phyloP scores from a whole-genome alignment of 2,888 invertebrate genomes.

The Chelonus formosanus region DNA sequence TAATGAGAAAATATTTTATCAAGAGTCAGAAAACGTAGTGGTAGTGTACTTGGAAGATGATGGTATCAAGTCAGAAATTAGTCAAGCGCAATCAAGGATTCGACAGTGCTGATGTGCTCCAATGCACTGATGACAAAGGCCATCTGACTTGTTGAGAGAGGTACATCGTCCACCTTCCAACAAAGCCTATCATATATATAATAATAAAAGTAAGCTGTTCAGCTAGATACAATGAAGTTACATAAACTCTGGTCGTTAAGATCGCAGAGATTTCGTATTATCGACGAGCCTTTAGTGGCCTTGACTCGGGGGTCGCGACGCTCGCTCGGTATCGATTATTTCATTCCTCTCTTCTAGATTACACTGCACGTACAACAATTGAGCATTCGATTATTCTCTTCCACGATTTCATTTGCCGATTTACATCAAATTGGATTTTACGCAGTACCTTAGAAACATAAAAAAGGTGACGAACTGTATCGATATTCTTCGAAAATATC shows the following conservation, averaged over 20 bases:
- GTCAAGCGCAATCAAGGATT: slow-evolving; percentile 22
- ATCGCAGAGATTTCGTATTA: slow-evolving; percentile 22
- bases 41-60: no score
- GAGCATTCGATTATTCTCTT: slow-evolving; percentile 19
- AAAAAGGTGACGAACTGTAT: slow-evolving; percentile 1
- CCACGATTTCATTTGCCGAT: slow-evolving; percentile 20
- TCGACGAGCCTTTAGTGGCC: slow-evolving; percentile 29
- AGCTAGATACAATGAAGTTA: not conserved
- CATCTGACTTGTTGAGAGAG: slow-evolving; percentile 10
- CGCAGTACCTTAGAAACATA: not conserved
- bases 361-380: slow-evolving; percentile 28
- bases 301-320: slow-evolving; percentile 26
- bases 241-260: slow-evolving; percentile 2
- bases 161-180: slow-evolving; percentile 1
- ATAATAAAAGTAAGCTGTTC: not conserved
- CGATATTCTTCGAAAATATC: not conserved
- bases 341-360: slow-evolving; percentile 31
- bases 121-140: slow-evolving; percentile 5
- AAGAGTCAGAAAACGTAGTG: slow-evolving; percentile 7
- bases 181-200: slow-evolving; percentile 1
- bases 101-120: slow-evolving; percentile 11
- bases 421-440: slow-evolving; percentile 22
- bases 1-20: slow-evolving; percentile 21
- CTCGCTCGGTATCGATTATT: slow-evolving; percentile 32
- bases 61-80: not conserved